Evolutionary conservation across 2,888 invertebrate genomes (phyloP).

Genomic region (Zygaena filipendulae): DNA sequence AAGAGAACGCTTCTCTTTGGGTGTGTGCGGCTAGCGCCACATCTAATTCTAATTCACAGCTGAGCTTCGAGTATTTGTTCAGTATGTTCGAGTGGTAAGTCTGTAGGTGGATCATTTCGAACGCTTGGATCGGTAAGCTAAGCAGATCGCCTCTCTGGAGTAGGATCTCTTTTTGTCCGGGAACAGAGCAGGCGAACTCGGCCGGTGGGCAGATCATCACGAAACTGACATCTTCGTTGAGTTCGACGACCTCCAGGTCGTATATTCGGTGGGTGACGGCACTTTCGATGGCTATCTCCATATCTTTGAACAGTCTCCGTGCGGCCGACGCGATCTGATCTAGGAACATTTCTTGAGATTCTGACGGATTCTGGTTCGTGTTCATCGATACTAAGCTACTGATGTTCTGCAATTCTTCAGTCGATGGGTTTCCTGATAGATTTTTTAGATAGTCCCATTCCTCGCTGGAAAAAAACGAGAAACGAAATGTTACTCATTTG

Average conservation of each 20-base stretch:
- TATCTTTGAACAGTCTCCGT: slow-evolving; percentile 80
- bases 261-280: slow-evolving; percentile 84
- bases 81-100: slow-evolving; percentile 94
- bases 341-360: slow-evolving; percentile 84
- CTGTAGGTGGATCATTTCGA: slow-evolving; percentile 93
- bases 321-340: slow-evolving; percentile 80
- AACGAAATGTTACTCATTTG: too few relatives aligned
- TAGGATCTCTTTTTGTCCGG: slow-evolving; percentile 86
- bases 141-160: slow-evolving; percentile 87
- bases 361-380: slow-evolving; percentile 66
- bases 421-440: slow-evolving; percentile 41
- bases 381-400: slow-evolving; percentile 40
- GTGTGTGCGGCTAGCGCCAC: slow-evolving; percentile 91
- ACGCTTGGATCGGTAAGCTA: slow-evolving; percentile 92
- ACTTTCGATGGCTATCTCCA: slow-evolving; percentile 80
- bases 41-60: slow-evolving; percentile 93
- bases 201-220: slow-evolving; percentile 92
- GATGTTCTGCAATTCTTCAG: slow-evolving; percentile 35
- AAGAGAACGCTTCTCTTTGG: slow-evolving; percentile 94
- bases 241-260: slow-evolving; percentile 93
- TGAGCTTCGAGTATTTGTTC: slow-evolving; percentile 90
- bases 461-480: slow-evolving; percentile 72
- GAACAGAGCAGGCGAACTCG: slow-evolving; percentile 92
- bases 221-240: slow-evolving; percentile 91
- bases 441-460: slow-evolving; percentile 94